Evolutionary conservation across 2,888 invertebrate species (phyloP).

Genomic region (Lordiphosa andalusiaca): DNA sequence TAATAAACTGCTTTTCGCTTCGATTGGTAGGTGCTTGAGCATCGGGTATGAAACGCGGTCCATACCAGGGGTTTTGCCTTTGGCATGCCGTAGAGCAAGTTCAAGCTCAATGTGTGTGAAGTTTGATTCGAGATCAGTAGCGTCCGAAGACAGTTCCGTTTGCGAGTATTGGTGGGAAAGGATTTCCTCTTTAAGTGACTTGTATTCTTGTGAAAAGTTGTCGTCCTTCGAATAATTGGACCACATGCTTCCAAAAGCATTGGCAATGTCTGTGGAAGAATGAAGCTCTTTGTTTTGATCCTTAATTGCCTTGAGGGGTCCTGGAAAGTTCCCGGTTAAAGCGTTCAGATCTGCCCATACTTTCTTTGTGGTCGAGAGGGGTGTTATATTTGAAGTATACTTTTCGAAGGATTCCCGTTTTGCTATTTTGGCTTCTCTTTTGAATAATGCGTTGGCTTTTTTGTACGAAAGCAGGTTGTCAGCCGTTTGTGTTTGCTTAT

Average conservation of each 20-base stretch:
- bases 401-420: constrained; percentile 11
- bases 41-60: constrained; percentile 7
- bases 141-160: no score
- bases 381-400: constrained; percentile 11
- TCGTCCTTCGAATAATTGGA: background rate
- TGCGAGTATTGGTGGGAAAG: no score
- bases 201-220: background rate
- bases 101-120: constrained; percentile 5
- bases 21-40: constrained; percentile 9
- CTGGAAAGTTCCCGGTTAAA: constrained; percentile 2
- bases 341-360: constrained; percentile 5
- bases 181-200: background rate
- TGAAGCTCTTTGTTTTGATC: constrained; percentile 2
- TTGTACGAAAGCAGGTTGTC: constrained; percentile 13
- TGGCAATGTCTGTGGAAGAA: background rate
- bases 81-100: constrained; percentile 7
- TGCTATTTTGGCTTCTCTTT: constrained; percentile 3
- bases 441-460: constrained; percentile 15
- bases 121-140: no score
- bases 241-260: background rate
- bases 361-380: constrained; percentile 8
- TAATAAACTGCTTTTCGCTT: background rate
- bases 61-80: constrained; percentile 15
- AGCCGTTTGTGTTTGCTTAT: constrained; percentile 9
- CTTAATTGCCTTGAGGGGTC: constrained; percentile 6